These are phyloP conservation scores for Cebuella pygmaea DNA, from an alignment of 2,797 vertebrate species.

Conservation along the genomic window DNA sequence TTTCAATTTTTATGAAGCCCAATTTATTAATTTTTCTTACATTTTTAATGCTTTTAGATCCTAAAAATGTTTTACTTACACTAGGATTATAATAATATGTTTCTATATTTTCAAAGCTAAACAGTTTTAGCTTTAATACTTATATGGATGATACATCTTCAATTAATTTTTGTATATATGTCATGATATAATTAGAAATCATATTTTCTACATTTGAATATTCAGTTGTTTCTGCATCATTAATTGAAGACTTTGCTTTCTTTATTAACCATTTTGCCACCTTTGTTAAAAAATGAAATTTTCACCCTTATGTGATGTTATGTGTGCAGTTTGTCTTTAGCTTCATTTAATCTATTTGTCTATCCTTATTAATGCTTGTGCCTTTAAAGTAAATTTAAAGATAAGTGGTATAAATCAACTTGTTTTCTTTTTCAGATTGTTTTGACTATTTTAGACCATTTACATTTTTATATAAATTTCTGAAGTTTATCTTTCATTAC, in stretches of 20 bases:
- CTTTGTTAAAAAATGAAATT: background rate
- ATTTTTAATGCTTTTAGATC: background rate
- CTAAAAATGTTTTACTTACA: background rate
- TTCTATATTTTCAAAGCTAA: background rate
- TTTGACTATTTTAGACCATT: background rate
- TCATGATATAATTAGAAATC: background rate
- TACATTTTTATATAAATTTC: background rate
- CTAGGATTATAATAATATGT: background rate
- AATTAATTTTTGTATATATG: background rate
- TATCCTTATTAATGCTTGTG: background rate
- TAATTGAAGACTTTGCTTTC: background rate
- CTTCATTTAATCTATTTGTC: background rate
- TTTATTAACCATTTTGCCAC: background rate
- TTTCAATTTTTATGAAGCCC: background rate
- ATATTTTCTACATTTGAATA: background rate
- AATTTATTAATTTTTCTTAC: background rate
- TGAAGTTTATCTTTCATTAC: background rate
- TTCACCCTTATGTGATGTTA: background rate
- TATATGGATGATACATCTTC: background rate
- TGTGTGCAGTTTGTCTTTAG: background rate
- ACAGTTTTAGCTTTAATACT: background rate
- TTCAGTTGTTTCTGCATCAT: background rate
- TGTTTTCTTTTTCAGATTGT: background rate
- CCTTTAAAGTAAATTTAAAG: background rate
- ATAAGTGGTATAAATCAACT: background rate